Conservation (phyloP, 1,140 invertebrate genomes). For the Proctacanthus coquilletti region DNA sequence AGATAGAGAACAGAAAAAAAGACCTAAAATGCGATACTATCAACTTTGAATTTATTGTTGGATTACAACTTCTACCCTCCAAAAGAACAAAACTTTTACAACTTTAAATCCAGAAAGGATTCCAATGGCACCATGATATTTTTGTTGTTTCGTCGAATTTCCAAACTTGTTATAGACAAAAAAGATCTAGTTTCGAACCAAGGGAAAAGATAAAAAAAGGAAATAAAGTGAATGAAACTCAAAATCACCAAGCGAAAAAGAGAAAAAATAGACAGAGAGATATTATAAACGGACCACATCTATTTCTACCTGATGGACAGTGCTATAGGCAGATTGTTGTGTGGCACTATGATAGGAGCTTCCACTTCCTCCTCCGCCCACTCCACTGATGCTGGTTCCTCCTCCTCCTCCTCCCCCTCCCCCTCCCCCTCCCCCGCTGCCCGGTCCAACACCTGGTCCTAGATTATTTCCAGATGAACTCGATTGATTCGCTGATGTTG, state of each 20-base stretch:
- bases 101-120: too few relatives aligned
- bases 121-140: too few relatives aligned
- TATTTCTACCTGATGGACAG: conserved; percentile 2
- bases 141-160: not conserved
- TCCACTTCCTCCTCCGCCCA: not conserved
- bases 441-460: not conserved
- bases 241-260: not conserved
- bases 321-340: not conserved
- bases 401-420: not conserved
- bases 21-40: not conserved
- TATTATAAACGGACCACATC: not conserved
- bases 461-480: too few relatives aligned
- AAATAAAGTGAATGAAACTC: too few relatives aligned
- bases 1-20: conserved; percentile 1
- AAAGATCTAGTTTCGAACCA: too few relatives aligned
- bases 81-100: too few relatives aligned
- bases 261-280: not conserved
- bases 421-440: not conserved
- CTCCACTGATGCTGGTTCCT: not conserved
- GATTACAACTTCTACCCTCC: too few relatives aligned
- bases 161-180: not conserved
- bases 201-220: too few relatives aligned
- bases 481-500: not conserved
- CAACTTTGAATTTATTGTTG: too few relatives aligned
- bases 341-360: conserved; percentile 1